phyloP scores from a whole-genome alignment of 2,797 vertebrate genomes.

The Paratrypauchen microcephalus region DNA sequence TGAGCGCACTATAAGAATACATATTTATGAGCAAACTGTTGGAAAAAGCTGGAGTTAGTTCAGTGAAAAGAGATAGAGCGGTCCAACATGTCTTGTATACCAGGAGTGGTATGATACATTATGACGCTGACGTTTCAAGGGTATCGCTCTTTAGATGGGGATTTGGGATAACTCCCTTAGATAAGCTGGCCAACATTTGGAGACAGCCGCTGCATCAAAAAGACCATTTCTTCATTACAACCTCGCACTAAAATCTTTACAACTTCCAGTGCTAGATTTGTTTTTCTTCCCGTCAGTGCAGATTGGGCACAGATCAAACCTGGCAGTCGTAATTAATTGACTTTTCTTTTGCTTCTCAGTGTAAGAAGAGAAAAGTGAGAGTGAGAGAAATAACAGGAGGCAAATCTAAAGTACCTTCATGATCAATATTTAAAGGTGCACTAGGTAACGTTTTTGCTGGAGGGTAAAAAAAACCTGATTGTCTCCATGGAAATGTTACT shows the following conservation, averaged over 20 bases:
- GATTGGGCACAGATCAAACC: constrained; percentile 44
- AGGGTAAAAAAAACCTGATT: background rate
- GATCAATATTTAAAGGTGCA: background rate
- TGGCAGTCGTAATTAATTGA: constrained; percentile 59
- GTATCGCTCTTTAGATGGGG: constrained; percentile 61
- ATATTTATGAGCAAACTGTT: constrained; percentile 56
- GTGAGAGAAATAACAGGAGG: constrained; percentile 4
- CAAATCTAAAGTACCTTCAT: background rate
- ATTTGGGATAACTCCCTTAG: constrained; percentile 68
- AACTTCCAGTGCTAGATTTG: constrained; percentile 34
- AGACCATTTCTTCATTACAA: constrained; percentile 54
- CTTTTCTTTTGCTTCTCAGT: constrained; percentile 31
- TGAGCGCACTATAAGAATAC: constrained; percentile 58
- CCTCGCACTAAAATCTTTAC: constrained; percentile 18
- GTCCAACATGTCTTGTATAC: constrained; percentile 69
- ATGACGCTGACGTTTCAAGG: constrained; percentile 71
- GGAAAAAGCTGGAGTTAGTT: constrained; percentile 49
- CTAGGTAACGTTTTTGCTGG: background rate
- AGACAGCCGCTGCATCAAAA: constrained; percentile 58
- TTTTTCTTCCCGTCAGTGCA: constrained; percentile 34
- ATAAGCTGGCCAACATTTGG: constrained; percentile 66
- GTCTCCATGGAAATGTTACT: background rate
- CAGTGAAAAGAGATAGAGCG: constrained; percentile 36
- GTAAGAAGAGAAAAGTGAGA: constrained; percentile 25
- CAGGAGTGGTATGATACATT: constrained; percentile 68